These are phyloP conservation scores for Neoseiulus cucumeris DNA, from an alignment of 1,140 invertebrate species.

Conservation along the genomic window DNA sequence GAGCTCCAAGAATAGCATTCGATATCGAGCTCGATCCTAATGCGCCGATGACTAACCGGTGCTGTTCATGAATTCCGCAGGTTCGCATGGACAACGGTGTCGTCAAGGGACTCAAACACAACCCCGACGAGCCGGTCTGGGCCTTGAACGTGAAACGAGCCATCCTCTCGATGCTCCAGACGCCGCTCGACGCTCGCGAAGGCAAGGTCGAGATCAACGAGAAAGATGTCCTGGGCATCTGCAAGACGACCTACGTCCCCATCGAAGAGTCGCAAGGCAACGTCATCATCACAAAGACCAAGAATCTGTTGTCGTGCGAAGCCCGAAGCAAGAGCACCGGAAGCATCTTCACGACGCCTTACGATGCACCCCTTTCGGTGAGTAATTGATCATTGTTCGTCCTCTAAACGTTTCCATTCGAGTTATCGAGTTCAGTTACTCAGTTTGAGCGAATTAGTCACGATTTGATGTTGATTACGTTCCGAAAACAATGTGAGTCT, in stretches of 20 bases:
- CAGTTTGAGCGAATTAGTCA: too few species aligned
- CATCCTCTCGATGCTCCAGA: neutral
- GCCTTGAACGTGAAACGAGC: neutral
- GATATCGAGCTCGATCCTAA: too few species aligned
- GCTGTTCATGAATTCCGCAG: neutral
- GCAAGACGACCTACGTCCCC: neutral
- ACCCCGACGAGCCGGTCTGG: neutral
- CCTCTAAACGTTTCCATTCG: neutral
- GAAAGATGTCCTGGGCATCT: neutral
- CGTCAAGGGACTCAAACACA: neutral
- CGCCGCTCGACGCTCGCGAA: neutral
- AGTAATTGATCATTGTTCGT: neutral
- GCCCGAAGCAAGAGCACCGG: neutral
- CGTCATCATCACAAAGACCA: neutral
- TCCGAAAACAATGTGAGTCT: too few species aligned
- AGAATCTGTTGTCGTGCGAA: slow-evolving; percentile 1
- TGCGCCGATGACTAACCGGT: too few species aligned
- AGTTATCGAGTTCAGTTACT: too few species aligned
- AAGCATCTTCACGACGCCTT: neutral
- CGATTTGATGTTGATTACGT: too few species aligned
- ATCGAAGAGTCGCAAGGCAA: too few species aligned
- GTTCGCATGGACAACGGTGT: slow-evolving; percentile 5
- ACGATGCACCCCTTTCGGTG: neutral
- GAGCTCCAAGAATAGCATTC: too few species aligned
- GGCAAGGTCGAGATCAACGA: neutral